Percentiles rank a stretch among this genome's conserved stretches.
Evolutionary conservation across 2,888 invertebrate species (phyloP).

Genomic region (Pollenia amentaria): DNA sequence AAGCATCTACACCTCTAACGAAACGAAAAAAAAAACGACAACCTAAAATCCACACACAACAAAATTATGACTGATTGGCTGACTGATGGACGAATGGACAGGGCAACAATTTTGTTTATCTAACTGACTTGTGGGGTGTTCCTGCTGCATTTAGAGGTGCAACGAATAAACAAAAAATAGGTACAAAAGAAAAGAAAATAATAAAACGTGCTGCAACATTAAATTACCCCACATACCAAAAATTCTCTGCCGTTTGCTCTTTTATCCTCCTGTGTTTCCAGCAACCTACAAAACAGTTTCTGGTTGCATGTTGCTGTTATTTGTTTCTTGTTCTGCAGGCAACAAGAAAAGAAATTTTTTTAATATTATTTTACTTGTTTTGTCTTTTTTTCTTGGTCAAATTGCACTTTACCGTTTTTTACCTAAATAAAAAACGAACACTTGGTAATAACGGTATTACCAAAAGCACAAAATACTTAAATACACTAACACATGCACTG

Average conservation of each 20-base stretch:
- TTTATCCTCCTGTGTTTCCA: not conserved
- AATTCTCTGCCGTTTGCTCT: not conserved
- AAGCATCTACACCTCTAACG: slow-evolving; percentile 56
- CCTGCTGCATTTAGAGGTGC: slow-evolving; percentile 43
- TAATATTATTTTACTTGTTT: slow-evolving; percentile 4
- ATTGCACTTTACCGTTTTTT: slow-evolving; percentile 59
- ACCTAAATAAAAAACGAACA: slow-evolving; percentile 51
- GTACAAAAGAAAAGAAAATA: not conserved
- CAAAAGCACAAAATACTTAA: slow-evolving; percentile 25
- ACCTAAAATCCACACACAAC: slow-evolving; percentile 3
- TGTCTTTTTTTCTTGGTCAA: slow-evolving; percentile 32
- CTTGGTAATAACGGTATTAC: slow-evolving; percentile 65
- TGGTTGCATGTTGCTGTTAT: slow-evolving; percentile 22
- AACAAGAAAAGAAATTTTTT: not conserved
- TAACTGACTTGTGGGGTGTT: slow-evolving; percentile 56
- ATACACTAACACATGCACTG: slow-evolving; percentile 1
- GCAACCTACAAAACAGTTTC: not conserved
- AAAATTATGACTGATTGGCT: slow-evolving; percentile 60
- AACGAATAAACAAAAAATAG: not conserved
- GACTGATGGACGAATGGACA: slow-evolving; percentile 29
- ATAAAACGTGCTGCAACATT: slow-evolving; percentile 58
- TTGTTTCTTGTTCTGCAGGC: slow-evolving; percentile 9
- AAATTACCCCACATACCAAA: slow-evolving; percentile 50
- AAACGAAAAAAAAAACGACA: not conserved
- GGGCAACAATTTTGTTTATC: slow-evolving; percentile 31